A percentile compares a stretch with the other conserved stretches of the same genome.
Evolutionary conservation across 2,888 invertebrate genomes (phyloP).

Genomic region (Drosophila niveifrons): DNA sequence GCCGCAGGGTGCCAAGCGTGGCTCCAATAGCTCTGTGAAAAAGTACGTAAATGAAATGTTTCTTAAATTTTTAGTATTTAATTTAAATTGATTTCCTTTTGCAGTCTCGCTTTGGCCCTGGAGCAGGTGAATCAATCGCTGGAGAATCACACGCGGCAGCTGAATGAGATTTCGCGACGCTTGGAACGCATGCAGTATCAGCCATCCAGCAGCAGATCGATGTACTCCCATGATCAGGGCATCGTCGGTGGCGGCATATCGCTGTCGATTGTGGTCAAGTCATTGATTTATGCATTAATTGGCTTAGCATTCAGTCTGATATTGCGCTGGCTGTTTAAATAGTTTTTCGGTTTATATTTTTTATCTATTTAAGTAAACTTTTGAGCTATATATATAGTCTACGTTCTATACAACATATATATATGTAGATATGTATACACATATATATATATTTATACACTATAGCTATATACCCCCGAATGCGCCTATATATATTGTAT

Average conservation of each 20-base stretch:
- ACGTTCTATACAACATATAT: constrained; percentile 30
- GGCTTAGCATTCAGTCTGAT: constrained; percentile 76
- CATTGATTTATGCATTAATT: constrained; percentile 75
- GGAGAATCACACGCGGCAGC: constrained; percentile 86
- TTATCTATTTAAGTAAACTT: constrained; percentile 56
- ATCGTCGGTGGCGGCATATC: constrained; percentile 65
- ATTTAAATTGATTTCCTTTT: neutral
- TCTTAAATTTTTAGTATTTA: no score
- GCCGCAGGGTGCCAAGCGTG: constrained; percentile 76
- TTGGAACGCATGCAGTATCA: constrained; percentile 83
- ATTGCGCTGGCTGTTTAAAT: constrained; percentile 82
- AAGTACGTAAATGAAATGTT: constrained; percentile 69
- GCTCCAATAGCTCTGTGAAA: constrained; percentile 56
- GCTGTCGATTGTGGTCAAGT: constrained; percentile 75
- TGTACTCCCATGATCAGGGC: constrained; percentile 39
- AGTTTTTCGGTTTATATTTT: constrained; percentile 51
- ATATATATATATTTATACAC: constrained; percentile 27
- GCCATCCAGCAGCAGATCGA: constrained; percentile 54
- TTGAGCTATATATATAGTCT: constrained; percentile 58
- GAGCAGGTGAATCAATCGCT: constrained; percentile 86
- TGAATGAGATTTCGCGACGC: constrained; percentile 83
- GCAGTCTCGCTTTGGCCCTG: constrained; percentile 86
- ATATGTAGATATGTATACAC: constrained; percentile 10
- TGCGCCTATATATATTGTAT: constrained; percentile 27
- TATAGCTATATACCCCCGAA: constrained; percentile 12